Base-by-base conservation (phyloP, 1,140 invertebrate genomes). In the Ylistrum balloti region DNA sequence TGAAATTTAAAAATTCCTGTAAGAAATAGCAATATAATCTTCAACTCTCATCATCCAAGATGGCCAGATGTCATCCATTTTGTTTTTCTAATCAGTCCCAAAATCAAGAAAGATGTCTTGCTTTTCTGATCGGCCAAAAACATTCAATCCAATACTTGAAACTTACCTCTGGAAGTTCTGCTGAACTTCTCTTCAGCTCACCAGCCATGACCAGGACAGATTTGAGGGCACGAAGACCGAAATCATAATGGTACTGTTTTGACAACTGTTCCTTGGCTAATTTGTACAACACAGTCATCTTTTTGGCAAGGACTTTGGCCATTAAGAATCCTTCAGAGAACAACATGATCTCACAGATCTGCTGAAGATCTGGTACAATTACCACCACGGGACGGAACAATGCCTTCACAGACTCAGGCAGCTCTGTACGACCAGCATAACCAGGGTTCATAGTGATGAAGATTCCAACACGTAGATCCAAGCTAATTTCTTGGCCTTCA, bases 381-480 rank as follows among this genome's bases (percentile, higher is more conserved):
- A 98, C 98, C 2, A 98, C 98, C 0, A 99, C 98, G 0, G 98
- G 98, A 34, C 98, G 97, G 90, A 99, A 99, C 0, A 99, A 95
- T 0, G 98, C 98, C 95, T 99, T 99, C 0, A 99, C 98, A 0
- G 98, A 98, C 96, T 99, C 98, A 0, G 98, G 98, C 35, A 99
- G 96, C 94, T 99, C 98, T 0, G 98, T 99, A 86, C 98, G 97
- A 0, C 98, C 98, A 0, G 98, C 98, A 95, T 99, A 98, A 9
- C 98, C 98, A 0, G 98, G 98, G 97, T 99, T 99, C 98, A 99
- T 99, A 13, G 98, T 99, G 74, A 99, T 98, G 94, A 99, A 99
- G 88, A 99, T 98, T 0, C 98, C 98, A 22, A 99, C 98, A 96
- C 98, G 98, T 13, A 96, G 96, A 95, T 99, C 98, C 94, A 99